phyloP scores from a whole-genome alignment of 1,140 invertebrate species.

The Steinernema feltiae region DNA sequence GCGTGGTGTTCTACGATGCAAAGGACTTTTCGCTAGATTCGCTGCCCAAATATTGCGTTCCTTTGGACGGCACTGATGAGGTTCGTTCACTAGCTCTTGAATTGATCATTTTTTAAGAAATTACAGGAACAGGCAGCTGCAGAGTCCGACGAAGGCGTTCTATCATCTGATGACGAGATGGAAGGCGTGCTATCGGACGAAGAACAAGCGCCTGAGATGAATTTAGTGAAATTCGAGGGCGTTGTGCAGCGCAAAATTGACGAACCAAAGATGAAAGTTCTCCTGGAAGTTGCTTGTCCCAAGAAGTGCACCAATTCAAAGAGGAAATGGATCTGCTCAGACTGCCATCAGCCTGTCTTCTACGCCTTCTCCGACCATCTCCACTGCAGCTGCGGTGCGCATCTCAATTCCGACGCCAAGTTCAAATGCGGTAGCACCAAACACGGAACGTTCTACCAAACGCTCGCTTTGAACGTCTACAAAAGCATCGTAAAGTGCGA shows the following conservation, averaged over 20 bases:
- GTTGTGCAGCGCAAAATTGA: neutral
- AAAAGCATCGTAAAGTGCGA: neutral
- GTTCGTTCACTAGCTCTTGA: too few species aligned
- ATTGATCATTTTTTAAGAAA: too few species aligned
- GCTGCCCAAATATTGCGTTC: neutral
- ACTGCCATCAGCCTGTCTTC: neutral
- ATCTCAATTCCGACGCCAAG: neutral
- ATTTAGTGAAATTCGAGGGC: neutral
- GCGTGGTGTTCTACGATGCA: neutral
- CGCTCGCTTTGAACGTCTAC: neutral
- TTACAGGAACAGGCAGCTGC: neutral
- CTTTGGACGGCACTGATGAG: neutral
- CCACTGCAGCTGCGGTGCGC: neutral
- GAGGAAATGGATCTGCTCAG: neutral
- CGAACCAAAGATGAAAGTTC: neutral
- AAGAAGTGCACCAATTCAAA: neutral
- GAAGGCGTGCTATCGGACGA: neutral
- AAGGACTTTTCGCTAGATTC: neutral
- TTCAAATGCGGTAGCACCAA: neutral
- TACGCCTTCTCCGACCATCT: neutral
- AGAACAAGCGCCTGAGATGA: neutral
- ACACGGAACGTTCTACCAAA: neutral
- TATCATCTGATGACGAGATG: neutral
- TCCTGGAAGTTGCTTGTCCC: neutral
- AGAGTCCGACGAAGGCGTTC: neutral